Percentiles rank a stretch among this genome's conserved stretches.
Evolutionary conservation across 2,113 vertebrate species (phyloP).

Genomic region (Microtus oregoni): DNA sequence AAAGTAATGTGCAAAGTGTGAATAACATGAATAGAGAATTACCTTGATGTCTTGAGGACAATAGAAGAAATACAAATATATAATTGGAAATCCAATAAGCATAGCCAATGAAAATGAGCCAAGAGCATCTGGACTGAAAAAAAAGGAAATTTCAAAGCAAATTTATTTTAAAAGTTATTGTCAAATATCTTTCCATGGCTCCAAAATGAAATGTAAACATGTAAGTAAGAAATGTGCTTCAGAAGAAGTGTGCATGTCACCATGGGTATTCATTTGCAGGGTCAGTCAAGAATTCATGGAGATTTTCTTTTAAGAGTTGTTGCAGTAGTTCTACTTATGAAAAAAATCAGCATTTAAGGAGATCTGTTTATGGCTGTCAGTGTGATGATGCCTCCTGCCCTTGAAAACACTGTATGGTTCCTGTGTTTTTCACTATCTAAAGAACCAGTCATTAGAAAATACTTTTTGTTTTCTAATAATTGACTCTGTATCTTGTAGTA

Average conservation of each 20-base stretch:
- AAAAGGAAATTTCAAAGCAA: neutral
- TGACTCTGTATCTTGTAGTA: neutral
- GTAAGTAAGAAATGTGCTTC: neutral
- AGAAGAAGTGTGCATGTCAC: neutral
- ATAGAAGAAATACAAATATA: neutral
- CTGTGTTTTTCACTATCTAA: neutral
- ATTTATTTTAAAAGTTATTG: neutral
- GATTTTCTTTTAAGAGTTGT: neutral
- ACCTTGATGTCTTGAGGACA: neutral
- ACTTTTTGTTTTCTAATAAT: neutral
- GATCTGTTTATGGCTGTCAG: neutral
- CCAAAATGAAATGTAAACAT: constrained; percentile 38
- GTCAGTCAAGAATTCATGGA: neutral
- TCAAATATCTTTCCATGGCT: neutral
- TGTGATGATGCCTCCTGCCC: neutral
- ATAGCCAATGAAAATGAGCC: neutral
- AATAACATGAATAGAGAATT: neutral
- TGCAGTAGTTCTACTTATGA: neutral
- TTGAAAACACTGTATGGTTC: neutral
- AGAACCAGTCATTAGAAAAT: neutral
- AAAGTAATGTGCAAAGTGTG: neutral
- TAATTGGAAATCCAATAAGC: neutral
- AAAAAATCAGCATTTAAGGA: neutral
- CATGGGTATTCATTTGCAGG: neutral
- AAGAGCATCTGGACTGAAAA: neutral